Evolutionary conservation across 2,888 invertebrate genomes (phyloP).

Genomic region (Spicauda simplicius): DNA sequence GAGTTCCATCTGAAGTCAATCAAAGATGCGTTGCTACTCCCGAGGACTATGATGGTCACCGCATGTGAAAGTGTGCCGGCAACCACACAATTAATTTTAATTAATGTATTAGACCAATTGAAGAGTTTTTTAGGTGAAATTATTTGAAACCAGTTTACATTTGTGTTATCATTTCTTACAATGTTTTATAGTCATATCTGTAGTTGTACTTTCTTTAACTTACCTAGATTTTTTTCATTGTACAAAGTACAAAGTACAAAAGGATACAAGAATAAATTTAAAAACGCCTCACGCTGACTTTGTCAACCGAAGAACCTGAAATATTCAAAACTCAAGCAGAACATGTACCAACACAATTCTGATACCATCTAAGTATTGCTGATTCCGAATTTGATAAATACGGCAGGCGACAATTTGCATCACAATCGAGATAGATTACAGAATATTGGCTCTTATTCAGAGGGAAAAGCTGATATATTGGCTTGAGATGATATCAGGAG

Average conservation of each 20-base stretch:
- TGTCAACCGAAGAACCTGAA: slow-evolving; percentile 1
- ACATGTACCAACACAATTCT: slow-evolving; percentile 9
- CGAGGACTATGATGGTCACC: too few relatives aligned
- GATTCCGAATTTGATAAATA: slow-evolving; percentile 37
- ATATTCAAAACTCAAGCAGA: slow-evolving; percentile 18
- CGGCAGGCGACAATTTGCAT: slow-evolving; percentile 31
- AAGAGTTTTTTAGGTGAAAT: too few relatives aligned
- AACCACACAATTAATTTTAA: too few relatives aligned
- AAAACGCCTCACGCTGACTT: background rate
- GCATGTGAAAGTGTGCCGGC: too few relatives aligned
- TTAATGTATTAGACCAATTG: too few relatives aligned
- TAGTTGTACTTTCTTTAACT: too few relatives aligned
- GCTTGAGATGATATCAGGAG: slow-evolving; percentile 10
- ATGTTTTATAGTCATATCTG: too few relatives aligned
- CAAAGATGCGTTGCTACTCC: too few relatives aligned
- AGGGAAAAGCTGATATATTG: slow-evolving; percentile 26
- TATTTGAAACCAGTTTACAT: too few relatives aligned
- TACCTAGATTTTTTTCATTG: too few relatives aligned
- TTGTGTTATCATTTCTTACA: too few relatives aligned
- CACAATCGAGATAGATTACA: slow-evolving; percentile 21
- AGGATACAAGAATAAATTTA: background rate
- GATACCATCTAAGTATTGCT: slow-evolving; percentile 32
- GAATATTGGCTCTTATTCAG: slow-evolving; percentile 24
- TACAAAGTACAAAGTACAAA: background rate
- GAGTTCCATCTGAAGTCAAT: too few relatives aligned